Base-by-base conservation (phyloP, 2,113 vertebrate species). In the Condylura cristata region DNA sequence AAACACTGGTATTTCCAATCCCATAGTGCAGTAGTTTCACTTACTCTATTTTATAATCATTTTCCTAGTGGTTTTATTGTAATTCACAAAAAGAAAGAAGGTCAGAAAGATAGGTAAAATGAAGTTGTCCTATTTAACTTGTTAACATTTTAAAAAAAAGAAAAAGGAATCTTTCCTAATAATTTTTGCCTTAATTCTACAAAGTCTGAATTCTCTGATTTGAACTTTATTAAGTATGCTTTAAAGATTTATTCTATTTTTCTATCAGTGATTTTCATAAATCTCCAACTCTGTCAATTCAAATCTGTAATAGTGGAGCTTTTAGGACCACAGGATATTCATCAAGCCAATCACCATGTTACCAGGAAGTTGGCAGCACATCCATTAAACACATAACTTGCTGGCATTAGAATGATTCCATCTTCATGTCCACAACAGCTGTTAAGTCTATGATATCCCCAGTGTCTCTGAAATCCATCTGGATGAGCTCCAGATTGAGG, bases 341-440 rank as follows among this genome's bases (percentile, higher is more conserved):
- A 58, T 92, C 78, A 61, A 34, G 41, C 44, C 82, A 41, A 10
- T 14, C 58, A 0, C 20, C 65, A 26, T 41, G 41, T 60, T 89
- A 34, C 61, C 53, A 66, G 86, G 53, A 89, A 84, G 48, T 63
- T 95, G 92, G 90, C 83, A 90, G 60, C 46, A 44, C 8, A n/a
- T 65, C 68, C 44, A 58, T 56, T 53, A 34, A 82, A 78, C 60
- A 34, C 39, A 82, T 30, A 68, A 56, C 61, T 32, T 76, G 66
- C 66, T 81, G 85, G 88, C 95, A 85, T 61, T 63, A 89, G 65
- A 72, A 82, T 16, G 85, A 96, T 95, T 90, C 70, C 72, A 61
- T 78, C 34, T 20, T 80, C 66, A 46, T 28, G 60, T 91, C 68
- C 87, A 82, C 79, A 93, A 41, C 95, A 94, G 90, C 72, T 34